Conservation (phyloP, 2,113 vertebrate genomes). For the Potamarius usumacintae region DNA sequence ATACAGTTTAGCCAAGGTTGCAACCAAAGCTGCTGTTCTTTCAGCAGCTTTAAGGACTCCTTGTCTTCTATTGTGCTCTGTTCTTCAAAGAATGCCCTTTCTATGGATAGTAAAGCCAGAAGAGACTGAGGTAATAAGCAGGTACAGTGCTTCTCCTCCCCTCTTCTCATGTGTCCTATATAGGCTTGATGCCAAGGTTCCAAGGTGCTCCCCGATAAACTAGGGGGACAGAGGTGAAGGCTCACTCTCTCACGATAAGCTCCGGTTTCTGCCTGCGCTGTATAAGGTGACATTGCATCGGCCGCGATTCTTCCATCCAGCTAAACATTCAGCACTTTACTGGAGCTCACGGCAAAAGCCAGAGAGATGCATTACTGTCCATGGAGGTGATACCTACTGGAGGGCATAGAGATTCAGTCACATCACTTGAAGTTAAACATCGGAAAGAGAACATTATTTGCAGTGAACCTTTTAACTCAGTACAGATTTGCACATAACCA, state of each 20-base stretch:
- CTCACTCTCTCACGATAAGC: slow-evolving; percentile 51
- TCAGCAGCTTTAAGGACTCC: background rate
- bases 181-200: slow-evolving; percentile 21
- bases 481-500: background rate
- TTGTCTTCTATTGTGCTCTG: background rate
- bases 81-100: background rate
- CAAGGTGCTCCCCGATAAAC: slow-evolving; percentile 33
- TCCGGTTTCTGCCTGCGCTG: slow-evolving; percentile 53
- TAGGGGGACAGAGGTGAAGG: slow-evolving; percentile 51
- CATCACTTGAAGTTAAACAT: slow-evolving; percentile 21
- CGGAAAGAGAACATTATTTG: background rate
- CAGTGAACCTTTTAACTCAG: background rate
- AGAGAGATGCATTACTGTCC: slow-evolving; percentile 36
- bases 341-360: slow-evolving; percentile 39
- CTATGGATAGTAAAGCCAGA: background rate
- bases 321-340: slow-evolving; percentile 59
- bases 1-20: background rate
- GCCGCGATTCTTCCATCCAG: slow-evolving; percentile 52
- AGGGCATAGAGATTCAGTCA: slow-evolving; percentile 26
- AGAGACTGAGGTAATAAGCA: background rate
- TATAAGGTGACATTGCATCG: slow-evolving; percentile 53
- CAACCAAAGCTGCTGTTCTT: background rate
- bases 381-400: slow-evolving; percentile 34
- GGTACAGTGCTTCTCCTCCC: background rate
- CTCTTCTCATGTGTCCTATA: slow-evolving; percentile 24